Base-by-base conservation (phyloP, 1,140 invertebrate species). In the Trypoxylus dichotomus region DNA sequence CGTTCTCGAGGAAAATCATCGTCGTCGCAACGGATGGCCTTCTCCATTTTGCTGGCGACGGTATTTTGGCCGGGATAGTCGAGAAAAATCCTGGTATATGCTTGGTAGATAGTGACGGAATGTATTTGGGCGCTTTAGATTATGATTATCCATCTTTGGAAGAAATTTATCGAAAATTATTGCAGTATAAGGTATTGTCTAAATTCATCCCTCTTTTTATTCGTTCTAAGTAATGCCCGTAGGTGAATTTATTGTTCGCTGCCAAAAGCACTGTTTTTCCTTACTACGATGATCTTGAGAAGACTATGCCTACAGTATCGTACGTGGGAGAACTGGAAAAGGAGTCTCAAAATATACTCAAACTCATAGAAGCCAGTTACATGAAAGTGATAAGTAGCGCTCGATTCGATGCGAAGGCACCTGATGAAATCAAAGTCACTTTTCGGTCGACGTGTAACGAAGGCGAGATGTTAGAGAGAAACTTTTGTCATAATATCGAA, bases 81-180 rank as follows among this genome's bases (percentile, higher is more conserved):
- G 76, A 78, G 42, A 80, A 77, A 58, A 82, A 82, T 77, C n/a
- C 78, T 11, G 87, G 87, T 74, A 79, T 86, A 76, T 92, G 91
- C 79, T 88, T 91, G 80, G 81, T 92, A 43, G 87, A 90, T 79
- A 79, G 86, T 21, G 84, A 87, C 7, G 91, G 90, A 0, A 88
- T 89, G 75, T 90, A 91, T 81, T 2, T 13, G 3, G 86, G 86
- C 0, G 87, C 89, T 0, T 81, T 87, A 68, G 84, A 84, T 15
- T 90, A 90, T 77, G 91, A 92, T 83, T 92, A 91, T 84, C 91
- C 91, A 0, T 91, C 91, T 47, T 80, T 92, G 76, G 90, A 88
- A 74, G 89, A 91, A 86, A 88, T 92, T 76, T 88, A 89, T 82
- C 83, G 87, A 47, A 86, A 90, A 42, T 80, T 92, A 60, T 79